phyloP scores from a whole-genome alignment of 1,140 invertebrate species.

The Cherax quadricarinatus region DNA sequence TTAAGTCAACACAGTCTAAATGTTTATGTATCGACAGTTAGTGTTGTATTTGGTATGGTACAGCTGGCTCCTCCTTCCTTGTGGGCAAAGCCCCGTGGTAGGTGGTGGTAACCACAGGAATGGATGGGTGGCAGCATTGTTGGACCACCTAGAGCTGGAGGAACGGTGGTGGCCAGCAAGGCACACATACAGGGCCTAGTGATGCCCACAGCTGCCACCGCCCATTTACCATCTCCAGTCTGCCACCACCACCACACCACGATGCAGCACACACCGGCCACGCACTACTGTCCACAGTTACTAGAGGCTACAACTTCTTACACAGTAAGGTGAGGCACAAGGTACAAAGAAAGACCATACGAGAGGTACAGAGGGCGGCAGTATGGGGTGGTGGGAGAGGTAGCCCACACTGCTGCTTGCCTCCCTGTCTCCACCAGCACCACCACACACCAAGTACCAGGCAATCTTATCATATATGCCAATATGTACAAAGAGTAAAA shows the following conservation, averaged over 20 bases:
- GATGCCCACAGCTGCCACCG: constrained; percentile 49
- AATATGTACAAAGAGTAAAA: constrained; percentile 68
- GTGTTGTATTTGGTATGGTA: constrained; percentile 66
- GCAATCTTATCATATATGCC: constrained; percentile 57
- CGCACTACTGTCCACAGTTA: constrained; percentile 49
- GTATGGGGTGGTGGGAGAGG: constrained; percentile 29
- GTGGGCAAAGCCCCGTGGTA: constrained; percentile 44
- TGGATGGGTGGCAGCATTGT: constrained; percentile 27
- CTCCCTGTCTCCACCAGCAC: constrained; percentile 34
- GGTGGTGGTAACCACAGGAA: constrained; percentile 37
- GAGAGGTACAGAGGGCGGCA: constrained; percentile 54
- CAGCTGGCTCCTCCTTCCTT: constrained; percentile 51
- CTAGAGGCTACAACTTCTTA: constrained; percentile 55
- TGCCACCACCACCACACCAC: constrained; percentile 57
- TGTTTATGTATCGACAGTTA: constrained; percentile 66
- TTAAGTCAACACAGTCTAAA: constrained; percentile 66
- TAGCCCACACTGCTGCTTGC: constrained; percentile 1
- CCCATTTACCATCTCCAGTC: constrained; percentile 41
- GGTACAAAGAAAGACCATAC: constrained; percentile 67
- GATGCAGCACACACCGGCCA: constrained; percentile 42
- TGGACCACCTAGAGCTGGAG: constrained; percentile 47
- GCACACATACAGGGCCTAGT: constrained; percentile 52
- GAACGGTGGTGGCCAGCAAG: constrained; percentile 54
- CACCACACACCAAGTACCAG: constrained; percentile 57
- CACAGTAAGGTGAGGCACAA: constrained; percentile 64